Evolutionary conservation across 1,140 invertebrate species (phyloP).

Genomic region (Apis cerana): DNA sequence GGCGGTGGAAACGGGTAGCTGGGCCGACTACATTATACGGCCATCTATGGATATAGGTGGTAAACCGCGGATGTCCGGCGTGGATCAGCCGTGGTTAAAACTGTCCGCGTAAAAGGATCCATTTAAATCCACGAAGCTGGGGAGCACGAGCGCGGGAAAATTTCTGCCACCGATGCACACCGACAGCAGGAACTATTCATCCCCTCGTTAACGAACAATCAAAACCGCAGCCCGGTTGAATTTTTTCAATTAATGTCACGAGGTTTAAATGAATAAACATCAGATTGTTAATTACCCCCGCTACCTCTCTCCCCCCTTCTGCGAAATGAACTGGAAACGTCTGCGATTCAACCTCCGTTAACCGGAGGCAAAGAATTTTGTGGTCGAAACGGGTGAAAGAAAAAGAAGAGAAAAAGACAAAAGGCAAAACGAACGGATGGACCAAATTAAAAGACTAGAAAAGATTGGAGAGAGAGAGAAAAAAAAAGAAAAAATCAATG

Average conservation of each 20-base stretch:
- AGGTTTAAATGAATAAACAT: constrained; percentile 41
- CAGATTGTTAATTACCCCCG: constrained; percentile 18
- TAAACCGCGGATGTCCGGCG: constrained; percentile 60
- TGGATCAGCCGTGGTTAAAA: constrained; percentile 62
- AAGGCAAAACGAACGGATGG: neutral
- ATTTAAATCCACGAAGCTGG: constrained; percentile 60
- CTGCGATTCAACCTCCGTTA: neutral
- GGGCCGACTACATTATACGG: constrained; percentile 53
- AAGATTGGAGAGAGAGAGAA: constrained; percentile 7
- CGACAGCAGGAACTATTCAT: constrained; percentile 18
- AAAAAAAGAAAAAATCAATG: too few relatives aligned
- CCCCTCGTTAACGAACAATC: constrained; percentile 49
- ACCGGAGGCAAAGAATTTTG: neutral
- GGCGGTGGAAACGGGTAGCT: constrained; percentile 1
- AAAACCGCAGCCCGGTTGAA: constrained; percentile 40
- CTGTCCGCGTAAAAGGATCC: constrained; percentile 62
- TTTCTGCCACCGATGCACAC: constrained; percentile 36
- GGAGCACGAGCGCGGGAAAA: constrained; percentile 41
- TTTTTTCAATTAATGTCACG: constrained; percentile 49
- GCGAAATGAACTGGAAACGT: constrained; percentile 10
- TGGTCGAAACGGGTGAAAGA: neutral
- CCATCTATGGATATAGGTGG: constrained; percentile 57
- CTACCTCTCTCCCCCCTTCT: neutral
- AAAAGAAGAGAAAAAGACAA: constrained; percentile 36
- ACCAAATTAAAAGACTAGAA: constrained; percentile 34